These are phyloP conservation scores for Helogale parvula DNA, from an alignment of 2,113 vertebrate genomes.

Conservation along the genomic window DNA sequence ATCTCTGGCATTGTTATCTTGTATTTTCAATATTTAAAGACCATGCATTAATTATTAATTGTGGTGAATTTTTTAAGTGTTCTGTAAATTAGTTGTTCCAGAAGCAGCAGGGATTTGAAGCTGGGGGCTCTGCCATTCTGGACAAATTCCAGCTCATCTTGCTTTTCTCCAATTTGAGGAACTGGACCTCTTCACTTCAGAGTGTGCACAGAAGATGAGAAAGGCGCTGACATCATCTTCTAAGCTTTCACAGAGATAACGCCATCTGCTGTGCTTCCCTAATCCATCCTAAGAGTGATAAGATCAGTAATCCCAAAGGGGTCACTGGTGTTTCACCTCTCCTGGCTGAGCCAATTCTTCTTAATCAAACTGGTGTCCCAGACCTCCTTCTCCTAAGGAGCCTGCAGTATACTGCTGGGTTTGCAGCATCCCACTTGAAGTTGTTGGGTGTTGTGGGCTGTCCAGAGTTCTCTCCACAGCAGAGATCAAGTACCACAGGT, in stretches of 20 bases:
- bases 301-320: background rate
- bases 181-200: background rate
- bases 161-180: background rate
- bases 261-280: background rate
- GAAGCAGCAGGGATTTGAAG: background rate
- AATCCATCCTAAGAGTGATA: background rate
- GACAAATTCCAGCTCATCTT: background rate
- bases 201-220: background rate
- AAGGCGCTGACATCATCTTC: background rate
- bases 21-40: background rate
- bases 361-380: background rate
- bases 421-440: background rate
- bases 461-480: background rate
- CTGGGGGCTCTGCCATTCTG: background rate
- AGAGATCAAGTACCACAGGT: background rate
- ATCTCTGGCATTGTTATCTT: background rate
- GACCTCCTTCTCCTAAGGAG: background rate
- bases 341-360: background rate
- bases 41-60: background rate
- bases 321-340: background rate
- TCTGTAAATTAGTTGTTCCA: conserved; percentile 24
- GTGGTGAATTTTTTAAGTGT: background rate
- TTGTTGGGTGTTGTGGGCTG: background rate
- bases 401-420: background rate
- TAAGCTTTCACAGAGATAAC: background rate